These are phyloP conservation scores for Andrena fulva DNA, from an alignment of 2,888 invertebrate genomes.

Conservation along the genomic window DNA sequence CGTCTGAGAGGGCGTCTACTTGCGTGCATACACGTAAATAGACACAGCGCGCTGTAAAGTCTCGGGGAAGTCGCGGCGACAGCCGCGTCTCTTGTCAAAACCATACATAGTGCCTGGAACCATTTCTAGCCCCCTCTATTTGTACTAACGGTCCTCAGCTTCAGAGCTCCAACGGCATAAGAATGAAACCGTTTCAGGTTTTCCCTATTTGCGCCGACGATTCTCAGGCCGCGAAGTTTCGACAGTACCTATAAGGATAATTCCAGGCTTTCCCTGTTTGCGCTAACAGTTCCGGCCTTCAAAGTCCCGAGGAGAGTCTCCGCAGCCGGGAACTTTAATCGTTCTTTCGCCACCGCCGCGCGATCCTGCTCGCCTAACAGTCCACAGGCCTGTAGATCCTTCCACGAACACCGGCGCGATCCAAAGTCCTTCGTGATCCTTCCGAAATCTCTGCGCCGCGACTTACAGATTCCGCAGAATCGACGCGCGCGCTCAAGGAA, in stretches of 20 bases:
- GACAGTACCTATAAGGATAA: neutral
- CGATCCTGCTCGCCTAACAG: neutral
- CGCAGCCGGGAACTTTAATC: neutral
- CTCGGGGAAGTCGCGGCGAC: neutral
- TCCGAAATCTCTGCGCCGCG: neutral
- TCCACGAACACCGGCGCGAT: neutral
- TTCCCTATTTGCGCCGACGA: neutral
- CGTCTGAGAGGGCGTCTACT: slow-evolving; percentile 11
- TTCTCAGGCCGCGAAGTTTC: too few species aligned
- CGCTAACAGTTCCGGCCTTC: neutral
- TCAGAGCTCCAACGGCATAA: neutral
- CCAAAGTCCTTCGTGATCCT: neutral
- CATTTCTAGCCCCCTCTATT: too few species aligned
- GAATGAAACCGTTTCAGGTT: neutral
- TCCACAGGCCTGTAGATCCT: neutral
- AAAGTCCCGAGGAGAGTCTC: neutral
- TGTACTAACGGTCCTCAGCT: too few species aligned
- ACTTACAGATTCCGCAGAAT: slow-evolving; percentile 3
- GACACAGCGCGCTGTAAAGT: slow-evolving; percentile 19
- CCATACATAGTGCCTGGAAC: neutral
- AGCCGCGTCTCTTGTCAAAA: neutral
- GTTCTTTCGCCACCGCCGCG: neutral
- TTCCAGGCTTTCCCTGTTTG: neutral
- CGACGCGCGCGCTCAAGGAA: neutral
- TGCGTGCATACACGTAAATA: neutral